Evolutionary conservation across 2,888 invertebrate species (phyloP), one percentile per base, ranked within the genome.

Genomic region (Bembecia ichneumoniformis): DNA sequence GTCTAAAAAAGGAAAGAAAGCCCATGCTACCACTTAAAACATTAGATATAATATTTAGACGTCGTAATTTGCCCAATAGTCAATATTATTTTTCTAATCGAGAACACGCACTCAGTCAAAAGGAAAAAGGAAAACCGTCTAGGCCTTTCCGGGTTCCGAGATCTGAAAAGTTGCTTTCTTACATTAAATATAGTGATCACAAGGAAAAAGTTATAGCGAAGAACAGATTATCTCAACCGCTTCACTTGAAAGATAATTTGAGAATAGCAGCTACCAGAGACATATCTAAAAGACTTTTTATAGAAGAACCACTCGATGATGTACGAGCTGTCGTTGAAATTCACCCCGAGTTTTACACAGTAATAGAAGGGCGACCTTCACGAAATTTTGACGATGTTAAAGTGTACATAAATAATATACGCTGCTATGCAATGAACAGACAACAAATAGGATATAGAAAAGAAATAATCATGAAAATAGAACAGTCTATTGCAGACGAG

Each of bases 271-370:
- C 82, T 10, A 77, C 78, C 1, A 74, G 81, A 57, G 89, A 90
- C 61, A 72, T 91, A 56, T 79, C 91, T 34, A 79, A 88, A 55
- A 75, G 91, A 51, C 76, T 91, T 46, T 90, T 84, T 50, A 81
- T 91, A 17, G 77, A 89, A 64, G 88, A 89, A 57, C 83, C 88
- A n/a, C 73, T 77, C 34, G 84, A 89, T 58, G 83, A 83, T 53
- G 87, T 89, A 28, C 84, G 87, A 56, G 89, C 90, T 1, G 89
- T 92, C 47, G 81, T 90, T 13, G 91, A 92, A 70, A 84, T 92
- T 40, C 91, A 92, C 66, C 90, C 91, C 0, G 88, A 90, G 55
- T 92, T 91, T 68, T 92, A 90, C 64, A 87, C 87, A 1, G 88
- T 90, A 36, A 84, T 91, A 35, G 88, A 89, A 68, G 91, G 91